Base-by-base conservation (phyloP, 2,113 vertebrate genomes). In the Hemibagrus wyckioides region DNA sequence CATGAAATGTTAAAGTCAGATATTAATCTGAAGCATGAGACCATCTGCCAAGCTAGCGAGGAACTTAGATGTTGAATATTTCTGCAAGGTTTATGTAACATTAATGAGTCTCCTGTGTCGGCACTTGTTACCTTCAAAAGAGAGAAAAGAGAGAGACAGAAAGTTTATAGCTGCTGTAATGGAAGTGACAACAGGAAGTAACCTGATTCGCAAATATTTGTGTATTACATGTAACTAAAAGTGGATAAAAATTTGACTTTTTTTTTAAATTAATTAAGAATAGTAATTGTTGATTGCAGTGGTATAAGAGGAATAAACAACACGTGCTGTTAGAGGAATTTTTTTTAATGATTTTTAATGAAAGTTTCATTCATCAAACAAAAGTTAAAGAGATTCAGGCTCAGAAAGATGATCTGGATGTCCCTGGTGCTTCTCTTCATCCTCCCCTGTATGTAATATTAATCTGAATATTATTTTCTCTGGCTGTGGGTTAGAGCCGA, bases 401-500 rank as follows among this genome's bases (percentile, higher is more conserved):
- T 1, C 41, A 48, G 41, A 48, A 73, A 39, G 9, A 41, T 41
- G 3, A 39, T 39, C 33, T 23, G 67, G 67, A 71, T 39, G 67
- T 39, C 17, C 17, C 8, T 39, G 33, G 69, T 3, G 28, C 25
- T 6, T 25, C 73, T 28, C 11, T 23, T 50, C 41, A 14, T 44
- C 41, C 73, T 48, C 1, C 8, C 36, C 19, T n/a, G 13, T 6
- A 28, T 17, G 4, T 15, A 30, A 30, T 79, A 28, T 30, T 30
- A 30, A 50, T 0, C 23, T 30, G 75, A 77, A 52, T 39, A 41
- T 63, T 25, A 25, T 33, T 50, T 23, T 3, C 14, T 52, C 19
- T 52, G 21, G 9, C 48, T 9, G 19, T 84, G 33, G 75, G 23
- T 10, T 85, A 96, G 95, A 95, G 11, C 91, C 94, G 28, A 92